phyloP scores from a whole-genome alignment of 2,797 vertebrate genomes.

The Neoniphon sammara region DNA sequence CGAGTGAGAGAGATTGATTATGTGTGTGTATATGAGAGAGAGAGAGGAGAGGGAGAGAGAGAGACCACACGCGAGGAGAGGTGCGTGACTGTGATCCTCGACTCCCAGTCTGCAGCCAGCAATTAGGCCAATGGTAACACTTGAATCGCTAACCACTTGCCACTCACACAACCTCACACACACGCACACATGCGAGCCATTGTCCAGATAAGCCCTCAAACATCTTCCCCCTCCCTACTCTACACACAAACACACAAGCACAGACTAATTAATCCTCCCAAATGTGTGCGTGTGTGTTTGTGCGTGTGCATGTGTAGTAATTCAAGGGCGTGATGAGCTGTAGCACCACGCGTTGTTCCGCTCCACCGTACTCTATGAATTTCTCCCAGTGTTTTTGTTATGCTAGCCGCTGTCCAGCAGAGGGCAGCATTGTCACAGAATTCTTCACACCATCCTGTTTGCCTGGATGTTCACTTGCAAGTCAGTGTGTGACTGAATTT shows the following conservation, averaged over 20 bases:
- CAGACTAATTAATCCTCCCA: constrained; percentile 45
- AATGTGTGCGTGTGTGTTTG: constrained; percentile 8
- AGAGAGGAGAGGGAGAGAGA: constrained; percentile 27
- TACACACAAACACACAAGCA: constrained; percentile 14
- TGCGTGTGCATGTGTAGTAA: constrained; percentile 1
- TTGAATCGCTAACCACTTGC: constrained; percentile 37
- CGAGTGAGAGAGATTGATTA: constrained; percentile 28
- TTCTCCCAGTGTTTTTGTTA: constrained; percentile 56
- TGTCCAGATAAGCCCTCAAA: constrained; percentile 50
- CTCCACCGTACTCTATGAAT: background rate
- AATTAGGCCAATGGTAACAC: constrained; percentile 61
- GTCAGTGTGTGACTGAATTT: background rate
- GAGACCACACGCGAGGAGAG: constrained; percentile 24
- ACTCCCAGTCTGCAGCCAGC: constrained; percentile 50
- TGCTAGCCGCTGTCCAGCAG: constrained; percentile 57
- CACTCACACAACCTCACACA: constrained; percentile 35
- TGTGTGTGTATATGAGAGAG: background rate
- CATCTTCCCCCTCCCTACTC: constrained; percentile 55
- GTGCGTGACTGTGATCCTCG: constrained; percentile 58
- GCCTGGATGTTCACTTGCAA: background rate
- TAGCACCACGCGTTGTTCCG: constrained; percentile 7
- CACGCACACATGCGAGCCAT: constrained; percentile 16
- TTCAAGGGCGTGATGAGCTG: background rate
- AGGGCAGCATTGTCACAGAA: constrained; percentile 63
- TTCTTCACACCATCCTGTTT: background rate